Evolutionary conservation across 1,140 invertebrate genomes (phyloP).

Genomic region (Matsumurasca onukii): DNA sequence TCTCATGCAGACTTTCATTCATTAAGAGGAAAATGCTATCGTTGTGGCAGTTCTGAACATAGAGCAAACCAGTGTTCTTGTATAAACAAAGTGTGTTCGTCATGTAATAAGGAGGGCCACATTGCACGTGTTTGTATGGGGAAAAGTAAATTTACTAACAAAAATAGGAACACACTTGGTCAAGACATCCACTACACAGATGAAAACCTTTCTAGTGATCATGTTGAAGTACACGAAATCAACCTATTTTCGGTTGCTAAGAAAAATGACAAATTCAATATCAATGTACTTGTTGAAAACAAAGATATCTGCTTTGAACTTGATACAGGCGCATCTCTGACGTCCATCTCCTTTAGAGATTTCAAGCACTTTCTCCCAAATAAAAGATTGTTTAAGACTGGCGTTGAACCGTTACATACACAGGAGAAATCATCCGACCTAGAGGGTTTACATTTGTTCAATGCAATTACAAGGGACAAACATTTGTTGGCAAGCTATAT

Average conservation of each 20-base stretch:
- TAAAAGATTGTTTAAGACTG: not conserved
- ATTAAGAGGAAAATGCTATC: not conserved
- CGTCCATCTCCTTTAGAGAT: not conserved
- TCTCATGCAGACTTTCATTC: not conserved
- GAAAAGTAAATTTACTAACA: not conserved
- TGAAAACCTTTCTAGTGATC: not conserved
- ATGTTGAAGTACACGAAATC: not conserved
- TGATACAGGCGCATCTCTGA: not conserved
- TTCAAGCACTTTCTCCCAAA: not conserved
- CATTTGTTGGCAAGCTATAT: slow-evolving; percentile 17
- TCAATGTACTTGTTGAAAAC: not conserved
- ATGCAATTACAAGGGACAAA: slow-evolving; percentile 17
- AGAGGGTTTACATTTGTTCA: not conserved
- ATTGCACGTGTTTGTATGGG: not conserved
- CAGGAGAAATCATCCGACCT: not conserved
- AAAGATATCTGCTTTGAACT: not conserved
- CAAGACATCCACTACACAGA: not conserved
- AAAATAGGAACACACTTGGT: not conserved
- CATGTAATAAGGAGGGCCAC: not conserved
- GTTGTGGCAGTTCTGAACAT: not conserved
- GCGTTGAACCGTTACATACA: not conserved
- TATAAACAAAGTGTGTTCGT: not conserved
- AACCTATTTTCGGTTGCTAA: not conserved
- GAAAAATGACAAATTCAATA: slow-evolving; percentile 2
- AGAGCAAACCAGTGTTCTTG: not conserved